A percentile compares a stretch with the other conserved stretches of the same genome.
Evolutionary conservation across 2,888 invertebrate species (phyloP).

Genomic region (Maniola hyperantus): DNA sequence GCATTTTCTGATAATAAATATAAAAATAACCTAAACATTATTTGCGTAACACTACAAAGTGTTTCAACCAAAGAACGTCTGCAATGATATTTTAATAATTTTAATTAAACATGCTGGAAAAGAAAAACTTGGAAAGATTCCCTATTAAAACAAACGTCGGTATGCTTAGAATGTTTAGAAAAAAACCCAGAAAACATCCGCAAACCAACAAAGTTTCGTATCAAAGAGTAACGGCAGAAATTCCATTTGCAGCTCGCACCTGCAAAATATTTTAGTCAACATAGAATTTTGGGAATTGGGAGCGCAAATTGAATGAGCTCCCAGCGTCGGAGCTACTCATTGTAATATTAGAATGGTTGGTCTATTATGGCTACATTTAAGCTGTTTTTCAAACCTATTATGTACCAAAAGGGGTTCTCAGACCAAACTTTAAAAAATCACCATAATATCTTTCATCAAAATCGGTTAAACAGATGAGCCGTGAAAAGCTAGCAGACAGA

Average conservation of each 20-base stretch:
- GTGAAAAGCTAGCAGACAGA: too few relatives aligned
- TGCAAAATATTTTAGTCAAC: constrained; percentile 34
- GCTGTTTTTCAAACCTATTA: too few relatives aligned
- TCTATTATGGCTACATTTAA: neutral
- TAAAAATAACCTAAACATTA: too few relatives aligned
- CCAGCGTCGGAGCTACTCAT: neutral
- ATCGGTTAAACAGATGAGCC: too few relatives aligned
- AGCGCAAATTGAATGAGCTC: constrained; percentile 26
- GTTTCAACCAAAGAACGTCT: too few relatives aligned
- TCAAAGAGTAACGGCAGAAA: constrained; percentile 33
- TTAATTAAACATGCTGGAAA: neutral
- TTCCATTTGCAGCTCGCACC: constrained; percentile 29
- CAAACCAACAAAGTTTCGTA: constrained; percentile 26
- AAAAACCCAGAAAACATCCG: constrained; percentile 17
- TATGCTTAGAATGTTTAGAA: constrained; percentile 8
- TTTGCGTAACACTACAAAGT: too few relatives aligned
- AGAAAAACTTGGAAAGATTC: neutral
- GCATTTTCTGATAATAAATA: too few relatives aligned
- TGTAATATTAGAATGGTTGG: neutral
- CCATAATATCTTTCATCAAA: too few relatives aligned
- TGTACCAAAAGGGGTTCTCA: too few relatives aligned
- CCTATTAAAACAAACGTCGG: neutral
- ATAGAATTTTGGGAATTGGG: constrained; percentile 30
- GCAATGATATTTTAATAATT: too few relatives aligned
- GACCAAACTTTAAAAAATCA: too few relatives aligned